These are phyloP conservation scores for Porphyrio hochstetteri DNA, from an alignment of 2,113 vertebrate species.

Conservation along the genomic window DNA sequence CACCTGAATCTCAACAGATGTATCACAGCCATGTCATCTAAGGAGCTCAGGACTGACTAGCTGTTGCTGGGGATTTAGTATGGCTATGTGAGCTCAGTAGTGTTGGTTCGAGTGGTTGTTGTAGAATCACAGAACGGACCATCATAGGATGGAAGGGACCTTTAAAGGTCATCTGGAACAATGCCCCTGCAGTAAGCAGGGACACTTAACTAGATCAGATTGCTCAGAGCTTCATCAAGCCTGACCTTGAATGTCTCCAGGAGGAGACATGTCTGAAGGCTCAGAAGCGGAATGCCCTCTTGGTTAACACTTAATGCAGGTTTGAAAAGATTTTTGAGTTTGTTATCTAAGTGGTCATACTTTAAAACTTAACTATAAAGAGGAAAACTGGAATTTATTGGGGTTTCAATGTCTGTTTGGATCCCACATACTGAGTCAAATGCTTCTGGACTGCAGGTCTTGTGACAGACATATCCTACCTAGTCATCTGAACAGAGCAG, in stretches of 20 bases:
- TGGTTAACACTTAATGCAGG: not conserved
- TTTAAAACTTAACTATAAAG: not conserved
- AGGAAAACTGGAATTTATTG: not conserved
- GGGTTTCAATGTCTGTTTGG: not conserved
- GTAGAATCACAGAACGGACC: no score
- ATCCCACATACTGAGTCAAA: rapidly evolving
- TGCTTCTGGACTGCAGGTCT: not conserved
- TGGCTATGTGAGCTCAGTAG: not conserved
- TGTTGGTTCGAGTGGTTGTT: not conserved
- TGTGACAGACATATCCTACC: not conserved
- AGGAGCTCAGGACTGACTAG: not conserved
- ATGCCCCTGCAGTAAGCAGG: no score
- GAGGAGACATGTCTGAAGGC: not conserved
- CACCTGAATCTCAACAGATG: not conserved
- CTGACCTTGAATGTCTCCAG: no score
- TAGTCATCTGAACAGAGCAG: slow-evolving; percentile 10
- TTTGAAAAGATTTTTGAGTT: not conserved
- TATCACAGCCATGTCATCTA: rapidly evolving
- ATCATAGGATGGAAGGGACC: no score
- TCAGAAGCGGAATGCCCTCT: not conserved
- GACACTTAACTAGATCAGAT: no score
- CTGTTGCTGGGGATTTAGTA: not conserved
- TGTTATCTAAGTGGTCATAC: not conserved
- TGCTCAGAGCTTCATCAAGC: no score
- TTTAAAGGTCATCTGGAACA: no score